phyloP scores from a whole-genome alignment of 1,140 invertebrate species.

The Drosophila repletoides region DNA sequence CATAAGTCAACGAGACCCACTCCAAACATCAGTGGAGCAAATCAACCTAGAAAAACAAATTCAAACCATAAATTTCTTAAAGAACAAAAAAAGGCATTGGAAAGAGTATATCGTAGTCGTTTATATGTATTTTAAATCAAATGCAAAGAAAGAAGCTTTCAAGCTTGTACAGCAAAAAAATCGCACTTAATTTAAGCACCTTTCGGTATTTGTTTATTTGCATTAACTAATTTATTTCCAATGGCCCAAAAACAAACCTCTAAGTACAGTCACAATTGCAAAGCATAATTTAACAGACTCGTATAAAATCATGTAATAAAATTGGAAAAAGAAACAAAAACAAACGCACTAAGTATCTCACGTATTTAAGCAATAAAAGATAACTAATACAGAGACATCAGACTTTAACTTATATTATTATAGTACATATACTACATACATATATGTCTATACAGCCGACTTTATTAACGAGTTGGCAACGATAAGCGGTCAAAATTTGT shows the following conservation, averaged over 20 bases:
- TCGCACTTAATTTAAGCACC: too few relatives aligned
- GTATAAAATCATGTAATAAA: slow-evolving; percentile 47
- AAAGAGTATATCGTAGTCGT: too few relatives aligned
- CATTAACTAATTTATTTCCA: background rate
- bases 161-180: too few relatives aligned
- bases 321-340: too few relatives aligned
- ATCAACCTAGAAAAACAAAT: too few relatives aligned
- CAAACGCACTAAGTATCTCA: background rate
- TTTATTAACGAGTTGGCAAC: slow-evolving; percentile 8
- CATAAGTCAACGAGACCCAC: too few relatives aligned
- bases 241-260: background rate
- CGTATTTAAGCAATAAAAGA: slow-evolving; percentile 46
- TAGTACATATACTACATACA: background rate
- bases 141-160: too few relatives aligned
- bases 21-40: too few relatives aligned
- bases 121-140: too few relatives aligned
- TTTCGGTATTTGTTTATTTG: too few relatives aligned
- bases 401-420: slow-evolving; percentile 33
- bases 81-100: too few relatives aligned
- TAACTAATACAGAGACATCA: slow-evolving; percentile 43
- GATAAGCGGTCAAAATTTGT: slow-evolving; percentile 35
- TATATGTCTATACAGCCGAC: background rate
- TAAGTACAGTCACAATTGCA: slow-evolving; percentile 16
- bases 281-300: background rate
- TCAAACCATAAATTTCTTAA: too few relatives aligned